Base-by-base conservation (phyloP, 2,113 vertebrate genomes). In the Saimiri boliviensis region DNA sequence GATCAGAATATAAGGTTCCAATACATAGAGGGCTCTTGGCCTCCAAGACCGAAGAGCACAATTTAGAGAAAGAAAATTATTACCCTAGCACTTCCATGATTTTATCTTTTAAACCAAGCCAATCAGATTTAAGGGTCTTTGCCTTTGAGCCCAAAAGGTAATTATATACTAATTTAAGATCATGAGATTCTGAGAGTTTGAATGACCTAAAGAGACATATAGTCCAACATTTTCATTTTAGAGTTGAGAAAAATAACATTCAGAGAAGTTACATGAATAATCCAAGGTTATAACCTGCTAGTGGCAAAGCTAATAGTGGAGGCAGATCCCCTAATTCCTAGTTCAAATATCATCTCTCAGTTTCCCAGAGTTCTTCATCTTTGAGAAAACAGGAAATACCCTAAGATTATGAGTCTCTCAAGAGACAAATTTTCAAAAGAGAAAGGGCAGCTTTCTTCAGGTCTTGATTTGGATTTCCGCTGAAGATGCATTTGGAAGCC, bases 51-150 rank as follows among this genome's bases (percentile, higher is more conserved):
- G 16, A 27, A 91, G 3, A 83, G n/a, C 6, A 10, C 23, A 74
- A 0, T 56, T 76, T 7, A 87, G 81, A 93, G 14, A 87, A 71
- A 91, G 27, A 88, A 9, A 80, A 89, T 40, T 49, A 27, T 73
- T 79, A 76, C 23, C 13, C 76, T 25, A 40, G 79, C 16, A 86
- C 8, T n/a, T 66, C 0, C 9, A 47, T 0, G 32, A 94, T 81
- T 96, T 83, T 85, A 76, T 66, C 89, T 70, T 93, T 84, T 88
- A 95, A 94, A 63, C 56, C 74, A 93, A 93, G 68, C 77, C 32
- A 32, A 76, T 76, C 52, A 83, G 35, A 87, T 77, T 94, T 88
- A 93, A 81, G 2, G 91, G 13, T 60, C 20, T 9, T 82, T 58
- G 30, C 12, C 49, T 94, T 74, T 93, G n/a, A 95, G 56, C 85